phyloP scores from a whole-genome alignment of 2,797 vertebrate species.

The Phrynocephalus forsythii region DNA sequence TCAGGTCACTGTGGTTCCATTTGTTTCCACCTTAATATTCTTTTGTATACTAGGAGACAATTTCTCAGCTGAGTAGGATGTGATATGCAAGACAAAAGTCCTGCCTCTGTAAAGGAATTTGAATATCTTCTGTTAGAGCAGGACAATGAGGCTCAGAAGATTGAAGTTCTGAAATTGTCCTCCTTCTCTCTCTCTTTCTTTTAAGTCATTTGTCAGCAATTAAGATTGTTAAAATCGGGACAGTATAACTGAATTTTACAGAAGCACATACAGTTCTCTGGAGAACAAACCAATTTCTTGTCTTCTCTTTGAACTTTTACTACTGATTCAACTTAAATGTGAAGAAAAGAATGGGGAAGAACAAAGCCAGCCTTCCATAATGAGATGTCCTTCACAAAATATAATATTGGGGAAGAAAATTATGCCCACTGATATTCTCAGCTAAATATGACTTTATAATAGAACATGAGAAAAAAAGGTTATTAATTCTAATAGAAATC shows the following conservation, averaged over 20 bases:
- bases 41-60: neutral
- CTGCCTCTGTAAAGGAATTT: neutral
- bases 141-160: neutral
- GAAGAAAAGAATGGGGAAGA: slow-evolving; percentile 22
- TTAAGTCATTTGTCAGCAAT: slow-evolving; percentile 43
- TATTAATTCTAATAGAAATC: slow-evolving; percentile 42
- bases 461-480: slow-evolving; percentile 6
- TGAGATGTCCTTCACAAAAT: neutral
- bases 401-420: neutral
- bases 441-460: slow-evolving; percentile 45
- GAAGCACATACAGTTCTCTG: slow-evolving; percentile 22
- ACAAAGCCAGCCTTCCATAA: slow-evolving; percentile 18
- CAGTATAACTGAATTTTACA: slow-evolving; percentile 19
- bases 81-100: slow-evolving; percentile 2
- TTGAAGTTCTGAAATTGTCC: slow-evolving; percentile 25
- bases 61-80: slow-evolving; percentile 2
- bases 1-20: neutral
- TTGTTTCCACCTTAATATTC: neutral
- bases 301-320: slow-evolving; percentile 39
- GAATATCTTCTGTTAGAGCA: slow-evolving; percentile 7
- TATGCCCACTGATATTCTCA: slow-evolving; percentile 35
- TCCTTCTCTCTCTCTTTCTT: slow-evolving; percentile 13
- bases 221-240: slow-evolving; percentile 51
- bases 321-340: slow-evolving; percentile 32
- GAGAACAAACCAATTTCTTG: slow-evolving; percentile 24